phyloP scores from a whole-genome alignment of 1,140 invertebrate species.

The Delia radicum region DNA sequence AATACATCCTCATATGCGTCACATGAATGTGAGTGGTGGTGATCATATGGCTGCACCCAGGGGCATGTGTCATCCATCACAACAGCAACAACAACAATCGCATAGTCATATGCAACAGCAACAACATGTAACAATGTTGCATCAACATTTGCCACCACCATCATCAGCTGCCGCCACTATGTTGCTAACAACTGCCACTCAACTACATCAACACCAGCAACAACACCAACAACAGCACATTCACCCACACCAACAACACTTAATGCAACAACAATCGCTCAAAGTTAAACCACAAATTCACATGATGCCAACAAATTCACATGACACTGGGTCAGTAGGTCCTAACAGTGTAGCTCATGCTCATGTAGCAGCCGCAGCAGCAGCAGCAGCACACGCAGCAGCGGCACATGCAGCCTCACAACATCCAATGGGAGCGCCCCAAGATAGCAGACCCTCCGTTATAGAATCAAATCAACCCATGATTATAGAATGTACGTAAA shows the following conservation, averaged over 20 bases:
- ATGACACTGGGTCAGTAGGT: constrained; percentile 13
- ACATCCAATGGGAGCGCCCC: constrained; percentile 56
- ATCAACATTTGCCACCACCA: constrained; percentile 31
- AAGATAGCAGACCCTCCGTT: constrained; percentile 73
- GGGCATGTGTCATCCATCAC: constrained; percentile 3
- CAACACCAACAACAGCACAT: constrained; percentile 57
- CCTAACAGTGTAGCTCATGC: constrained; percentile 28
- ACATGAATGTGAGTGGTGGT: too few relatives aligned
- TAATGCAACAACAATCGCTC: constrained; percentile 25
- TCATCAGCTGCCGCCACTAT: constrained; percentile 33
- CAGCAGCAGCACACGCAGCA: constrained; percentile 50
- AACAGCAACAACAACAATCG: constrained; percentile 29
- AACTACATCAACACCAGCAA: constrained; percentile 44
- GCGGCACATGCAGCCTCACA: constrained; percentile 55
- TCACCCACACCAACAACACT: constrained; percentile 31
- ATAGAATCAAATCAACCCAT: constrained; percentile 83
- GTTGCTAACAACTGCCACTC: constrained; percentile 52
- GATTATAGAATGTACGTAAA: constrained; percentile 84
- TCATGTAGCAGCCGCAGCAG: constrained; percentile 36
- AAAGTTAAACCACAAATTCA: constrained; percentile 31
- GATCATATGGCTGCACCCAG: background rate
- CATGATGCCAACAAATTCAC: constrained; percentile 53
- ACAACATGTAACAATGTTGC: constrained; percentile 17
- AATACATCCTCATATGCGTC: constrained; percentile 50
- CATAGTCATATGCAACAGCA: constrained; percentile 34